phyloP scores from a whole-genome alignment of 2,113 vertebrate genomes.

The Eira barbara region DNA sequence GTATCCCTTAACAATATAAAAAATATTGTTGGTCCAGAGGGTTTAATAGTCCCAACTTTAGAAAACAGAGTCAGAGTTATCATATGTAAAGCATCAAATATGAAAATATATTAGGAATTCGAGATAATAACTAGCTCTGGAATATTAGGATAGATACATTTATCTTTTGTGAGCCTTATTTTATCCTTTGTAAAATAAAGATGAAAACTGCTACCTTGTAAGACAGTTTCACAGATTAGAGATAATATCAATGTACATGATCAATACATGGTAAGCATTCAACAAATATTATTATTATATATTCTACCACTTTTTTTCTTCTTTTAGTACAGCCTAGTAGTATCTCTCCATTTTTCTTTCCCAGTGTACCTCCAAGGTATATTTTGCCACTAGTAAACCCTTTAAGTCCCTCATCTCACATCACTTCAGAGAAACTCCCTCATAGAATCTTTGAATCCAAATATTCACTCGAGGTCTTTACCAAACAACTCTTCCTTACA shows the following conservation, averaged over 20 bases:
- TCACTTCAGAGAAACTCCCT: neutral
- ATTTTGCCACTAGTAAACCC: neutral
- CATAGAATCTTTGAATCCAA: neutral
- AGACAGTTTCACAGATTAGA: neutral
- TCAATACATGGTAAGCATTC: neutral
- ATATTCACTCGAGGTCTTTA: neutral
- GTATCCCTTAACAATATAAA: neutral
- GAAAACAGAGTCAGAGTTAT: neutral
- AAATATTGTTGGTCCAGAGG: neutral
- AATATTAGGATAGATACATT: neutral
- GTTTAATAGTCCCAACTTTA: neutral
- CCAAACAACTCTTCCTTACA: neutral
- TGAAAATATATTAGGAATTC: neutral
- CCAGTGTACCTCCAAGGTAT: neutral
- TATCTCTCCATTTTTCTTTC: neutral
- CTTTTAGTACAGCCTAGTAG: neutral
- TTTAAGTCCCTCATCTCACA: neutral
- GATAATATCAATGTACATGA: neutral
- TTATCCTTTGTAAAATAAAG: neutral
- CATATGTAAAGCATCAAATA: neutral
- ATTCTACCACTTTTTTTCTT: neutral
- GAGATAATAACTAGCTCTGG: neutral
- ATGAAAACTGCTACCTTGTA: neutral
- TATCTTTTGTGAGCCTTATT: neutral
- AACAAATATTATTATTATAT: neutral